Evolutionary conservation across 1,140 invertebrate species (phyloP).

Genomic region (Drosophila willistoni): DNA sequence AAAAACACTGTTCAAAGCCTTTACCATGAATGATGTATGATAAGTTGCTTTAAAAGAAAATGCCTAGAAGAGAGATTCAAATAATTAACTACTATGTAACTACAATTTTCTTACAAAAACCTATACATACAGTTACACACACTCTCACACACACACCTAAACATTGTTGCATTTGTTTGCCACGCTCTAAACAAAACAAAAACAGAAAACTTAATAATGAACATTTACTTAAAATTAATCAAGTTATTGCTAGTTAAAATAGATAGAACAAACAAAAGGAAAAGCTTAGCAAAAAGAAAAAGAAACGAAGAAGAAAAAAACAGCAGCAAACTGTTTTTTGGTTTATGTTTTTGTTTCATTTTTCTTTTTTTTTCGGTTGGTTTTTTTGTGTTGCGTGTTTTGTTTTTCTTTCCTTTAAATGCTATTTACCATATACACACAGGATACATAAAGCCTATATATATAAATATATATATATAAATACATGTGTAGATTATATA

Average conservation of each 20-base stretch:
- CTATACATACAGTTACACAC: not conserved
- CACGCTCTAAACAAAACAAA: conserved; percentile 24
- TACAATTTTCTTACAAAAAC: conserved; percentile 41
- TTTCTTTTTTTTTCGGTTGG: conserved; percentile 44
- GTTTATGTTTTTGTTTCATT: conserved; percentile 54
- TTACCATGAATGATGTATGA: conserved; percentile 16
- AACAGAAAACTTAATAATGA: conserved; percentile 26
- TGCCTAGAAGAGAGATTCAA: conserved; percentile 20
- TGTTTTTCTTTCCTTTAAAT: conserved; percentile 36
- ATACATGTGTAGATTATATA: conserved; percentile 29
- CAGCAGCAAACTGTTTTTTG: conserved; percentile 35
- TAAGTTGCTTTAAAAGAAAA: conserved; percentile 48
- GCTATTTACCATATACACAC: conserved; percentile 26
- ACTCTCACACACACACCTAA: not conserved
- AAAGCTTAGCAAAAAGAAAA: not conserved
- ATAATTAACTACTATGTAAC: conserved; percentile 29
- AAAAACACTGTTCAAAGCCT: conserved; percentile 45
- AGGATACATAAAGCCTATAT: conserved; percentile 21
- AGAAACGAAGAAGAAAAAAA: not conserved
- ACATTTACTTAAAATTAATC: conserved; percentile 20
- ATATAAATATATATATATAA: conserved; percentile 42
- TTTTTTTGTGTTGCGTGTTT: conserved; percentile 41
- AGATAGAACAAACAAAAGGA: conserved; percentile 8
- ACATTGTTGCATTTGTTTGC: conserved; percentile 68
- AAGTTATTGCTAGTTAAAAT: conserved; percentile 43